Evolutionary conservation across 1,140 invertebrate genomes (phyloP).

Genomic region (Megalonaias nervosa): DNA sequence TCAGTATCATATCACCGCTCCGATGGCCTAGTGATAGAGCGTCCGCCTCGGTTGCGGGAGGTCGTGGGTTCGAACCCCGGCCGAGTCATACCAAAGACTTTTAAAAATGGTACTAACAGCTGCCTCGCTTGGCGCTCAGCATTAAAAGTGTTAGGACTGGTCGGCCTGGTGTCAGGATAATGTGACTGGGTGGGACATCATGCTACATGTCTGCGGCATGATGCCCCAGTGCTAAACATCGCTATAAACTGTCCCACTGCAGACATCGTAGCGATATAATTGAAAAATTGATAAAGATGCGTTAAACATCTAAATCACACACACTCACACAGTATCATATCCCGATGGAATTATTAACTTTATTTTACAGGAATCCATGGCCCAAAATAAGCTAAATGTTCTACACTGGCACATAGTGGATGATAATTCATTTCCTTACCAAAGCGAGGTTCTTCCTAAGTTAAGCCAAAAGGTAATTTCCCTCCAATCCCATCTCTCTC

Average conservation of each 20-base stretch:
- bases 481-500: no score
- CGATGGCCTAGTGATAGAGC: no score
- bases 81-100: no score
- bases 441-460: slow-evolving; percentile 73
- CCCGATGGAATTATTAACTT: neutral
- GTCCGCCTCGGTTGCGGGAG: no score
- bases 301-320: neutral
- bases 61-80: no score
- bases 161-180: neutral
- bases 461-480: slow-evolving; percentile 61
- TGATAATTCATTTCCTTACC: slow-evolving; percentile 76
- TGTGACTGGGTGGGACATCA: neutral
- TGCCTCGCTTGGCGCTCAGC: neutral
- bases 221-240: no score
- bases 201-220: neutral
- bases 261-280: no score
- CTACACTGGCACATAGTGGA: slow-evolving; percentile 78
- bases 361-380: slow-evolving; percentile 57
- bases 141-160: neutral
- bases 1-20: neutral
- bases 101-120: neutral
- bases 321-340: neutral
- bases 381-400: slow-evolving; percentile 68
- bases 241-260: no score
- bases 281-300: neutral